phyloP scores from a whole-genome alignment of 2,888 invertebrate species.

The Lissocephala sabroskyi region DNA sequence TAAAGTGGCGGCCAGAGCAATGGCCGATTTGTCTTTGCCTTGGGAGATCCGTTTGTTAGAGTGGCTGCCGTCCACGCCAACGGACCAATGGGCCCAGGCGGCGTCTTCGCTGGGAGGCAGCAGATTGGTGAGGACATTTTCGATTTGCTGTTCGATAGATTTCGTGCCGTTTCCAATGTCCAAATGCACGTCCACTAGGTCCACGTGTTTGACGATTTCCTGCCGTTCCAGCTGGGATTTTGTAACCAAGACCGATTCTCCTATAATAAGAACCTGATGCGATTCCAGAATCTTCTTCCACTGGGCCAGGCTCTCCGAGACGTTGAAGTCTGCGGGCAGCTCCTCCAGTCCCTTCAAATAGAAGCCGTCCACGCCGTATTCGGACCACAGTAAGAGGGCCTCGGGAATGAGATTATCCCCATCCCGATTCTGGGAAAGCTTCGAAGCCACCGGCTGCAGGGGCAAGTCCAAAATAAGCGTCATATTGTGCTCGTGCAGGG shows the following conservation, averaged over 20 bases:
- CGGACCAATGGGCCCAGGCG: constrained; percentile 87
- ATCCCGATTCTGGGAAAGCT: constrained; percentile 70
- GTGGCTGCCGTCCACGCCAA: constrained; percentile 80
- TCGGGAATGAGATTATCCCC: constrained; percentile 74
- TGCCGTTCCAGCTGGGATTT: constrained; percentile 74
- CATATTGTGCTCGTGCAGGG: constrained; percentile 81
- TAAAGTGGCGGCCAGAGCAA: constrained; percentile 79
- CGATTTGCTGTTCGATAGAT: constrained; percentile 76
- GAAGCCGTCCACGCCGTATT: constrained; percentile 90
- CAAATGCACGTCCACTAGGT: constrained; percentile 82
- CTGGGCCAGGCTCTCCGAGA: constrained; percentile 74
- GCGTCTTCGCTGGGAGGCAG: constrained; percentile 76
- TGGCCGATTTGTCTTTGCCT: constrained; percentile 74
- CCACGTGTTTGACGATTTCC: constrained; percentile 78
- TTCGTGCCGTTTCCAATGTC: constrained; percentile 76
- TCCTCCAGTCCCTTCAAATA: constrained; percentile 86
- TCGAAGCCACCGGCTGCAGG: constrained; percentile 72
- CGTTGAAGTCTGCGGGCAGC: constrained; percentile 74
- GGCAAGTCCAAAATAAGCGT: constrained; percentile 86
- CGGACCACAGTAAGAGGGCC: constrained; percentile 79
- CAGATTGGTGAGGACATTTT: constrained; percentile 75
- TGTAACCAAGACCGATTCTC: constrained; percentile 75
- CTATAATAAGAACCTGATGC: constrained; percentile 79
- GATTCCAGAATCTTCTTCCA: constrained; percentile 81
- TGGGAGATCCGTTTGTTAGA: constrained; percentile 75